Evolutionary conservation across 2,113 vertebrate genomes (phyloP).

Genomic region (Lamprologus tigripictilis): DNA sequence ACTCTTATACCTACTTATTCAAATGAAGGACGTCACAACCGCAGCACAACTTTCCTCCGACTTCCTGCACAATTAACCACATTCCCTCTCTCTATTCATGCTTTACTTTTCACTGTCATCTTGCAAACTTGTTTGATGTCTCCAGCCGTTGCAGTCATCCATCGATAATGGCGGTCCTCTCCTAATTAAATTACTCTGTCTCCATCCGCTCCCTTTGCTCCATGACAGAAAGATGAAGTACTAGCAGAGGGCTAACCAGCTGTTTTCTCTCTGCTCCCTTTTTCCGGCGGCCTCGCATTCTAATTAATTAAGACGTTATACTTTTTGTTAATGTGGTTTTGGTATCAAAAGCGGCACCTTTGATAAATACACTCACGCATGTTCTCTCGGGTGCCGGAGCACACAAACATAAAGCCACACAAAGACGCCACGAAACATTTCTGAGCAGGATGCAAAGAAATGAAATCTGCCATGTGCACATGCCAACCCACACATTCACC

Average conservation of each 20-base stretch:
- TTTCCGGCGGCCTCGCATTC: background rate
- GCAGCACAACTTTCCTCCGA: background rate
- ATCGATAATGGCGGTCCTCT: conserved; percentile 55
- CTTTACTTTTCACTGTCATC: conserved; percentile 31
- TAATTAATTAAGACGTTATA: conserved; percentile 37
- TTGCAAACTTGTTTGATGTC: conserved; percentile 53
- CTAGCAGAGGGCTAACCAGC: conserved; percentile 55
- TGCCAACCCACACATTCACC: background rate
- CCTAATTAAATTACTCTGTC: conserved; percentile 65
- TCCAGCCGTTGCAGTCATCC: conserved; percentile 47
- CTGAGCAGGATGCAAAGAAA: background rate
- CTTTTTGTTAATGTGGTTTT: conserved; percentile 24
- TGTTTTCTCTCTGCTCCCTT: conserved; percentile 42
- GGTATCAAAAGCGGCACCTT: conserved; percentile 3
- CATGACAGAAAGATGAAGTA: conserved; percentile 66
- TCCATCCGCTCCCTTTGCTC: conserved; percentile 54
- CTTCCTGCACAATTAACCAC: conserved; percentile 18
- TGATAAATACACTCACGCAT: background rate
- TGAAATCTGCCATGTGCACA: background rate
- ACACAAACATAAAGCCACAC: background rate
- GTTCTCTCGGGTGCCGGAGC: background rate
- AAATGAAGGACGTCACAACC: background rate
- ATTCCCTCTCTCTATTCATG: background rate
- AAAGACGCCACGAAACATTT: background rate
- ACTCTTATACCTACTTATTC: background rate